Base-by-base conservation (phyloP, 2,888 invertebrate genomes). In the Amiota minor region DNA sequence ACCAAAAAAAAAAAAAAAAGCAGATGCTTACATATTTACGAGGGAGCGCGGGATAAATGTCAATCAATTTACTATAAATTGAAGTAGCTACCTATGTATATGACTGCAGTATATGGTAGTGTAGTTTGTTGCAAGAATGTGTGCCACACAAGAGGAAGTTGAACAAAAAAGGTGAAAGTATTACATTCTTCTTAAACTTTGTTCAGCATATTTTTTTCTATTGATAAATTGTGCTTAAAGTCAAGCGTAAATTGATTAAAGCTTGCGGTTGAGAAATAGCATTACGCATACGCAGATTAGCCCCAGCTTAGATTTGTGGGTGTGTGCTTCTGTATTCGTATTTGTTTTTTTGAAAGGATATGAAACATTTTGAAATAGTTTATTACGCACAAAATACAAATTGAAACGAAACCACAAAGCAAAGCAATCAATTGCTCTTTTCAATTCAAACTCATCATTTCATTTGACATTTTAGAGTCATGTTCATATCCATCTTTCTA, bases 31-130 rank as follows among this genome's bases (percentile, higher is more conserved):
- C 1, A 53, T 16, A 53, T 53, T 53, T 14, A 14, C 53, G 16
- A 53, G 53, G n/a, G 1, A 53, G 59, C 59, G 20, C 65, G 76
- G 80, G 80, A 80, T 81, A 80, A 81, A 81, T 81, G 80, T 81
- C 80, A 81, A 81, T 81, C 80, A 81, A 81, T 81, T 81, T 81
- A 35, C 35, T 35, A 35, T 35, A 35, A 4, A 35, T 8, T 35
- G 2, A 6, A 35, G 35, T 35, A 35, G 35, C 35, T 35, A 35
- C 6, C 35, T 35, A 35, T 35, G 23, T 35, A 35, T 35, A 35
- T 35, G 6, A 35, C 35, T 35, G 35, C 35, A 35, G 35, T 6
- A 2, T 6, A n/a, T n/a, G n/a, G n/a, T n/a, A 35, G 35, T 35
- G 35, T 4, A 35, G 53, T 53, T 53, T 53, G 53, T 12, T 50